Base-by-base conservation (phyloP, 2,888 invertebrate species). In the Aproaerema taeniolella region DNA sequence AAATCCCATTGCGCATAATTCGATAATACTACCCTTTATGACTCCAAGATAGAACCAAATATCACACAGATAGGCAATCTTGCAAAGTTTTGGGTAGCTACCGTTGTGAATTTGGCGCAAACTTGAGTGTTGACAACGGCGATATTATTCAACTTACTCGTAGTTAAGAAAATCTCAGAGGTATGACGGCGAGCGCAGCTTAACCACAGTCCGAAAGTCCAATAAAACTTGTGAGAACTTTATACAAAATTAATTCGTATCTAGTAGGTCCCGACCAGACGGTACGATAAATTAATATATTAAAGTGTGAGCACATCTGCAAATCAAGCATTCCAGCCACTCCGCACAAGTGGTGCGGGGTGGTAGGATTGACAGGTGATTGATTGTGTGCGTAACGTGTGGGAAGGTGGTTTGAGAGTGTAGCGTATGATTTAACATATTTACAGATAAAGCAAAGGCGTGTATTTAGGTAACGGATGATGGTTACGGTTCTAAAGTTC, bases 1-100 rank as follows among this genome's bases (percentile, higher is more conserved):
- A 63, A 66, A 62, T 62, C 66, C 52, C 58, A 62, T 52, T 61
- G 66, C 58, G 64, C 63, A 55, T 68, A 62, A 63, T 36, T 41
- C 17, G 36, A 36, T 41, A 41, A 30, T 14, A 33, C 31, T 16
- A 2, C 14, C 20, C 11, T 38, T 25, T 31, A 31, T 38, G 30
- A 30, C 30, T 16, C 35, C 24, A 9, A 12, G 14, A 25, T 12
- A 25, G 20, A n/a, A 7, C 20, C 20, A 20, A 20, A 20, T 20
- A 20, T 20, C 20, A 7, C n/a, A n/a, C 20, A 6, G 20, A 20
- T 6, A 7, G 20, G 20, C 7, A 20, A 20, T 20, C 5, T 20
- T 7, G 7, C 20, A 4, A 20, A 20, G 5, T 20, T n/a, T 20
- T 4, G 7, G 7, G 7, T 20, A 4, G 20, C 5, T 20, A 20